These are phyloP conservation scores for Phainopepla nitens DNA, from an alignment of 2,113 vertebrate species.

Conservation along the genomic window DNA sequence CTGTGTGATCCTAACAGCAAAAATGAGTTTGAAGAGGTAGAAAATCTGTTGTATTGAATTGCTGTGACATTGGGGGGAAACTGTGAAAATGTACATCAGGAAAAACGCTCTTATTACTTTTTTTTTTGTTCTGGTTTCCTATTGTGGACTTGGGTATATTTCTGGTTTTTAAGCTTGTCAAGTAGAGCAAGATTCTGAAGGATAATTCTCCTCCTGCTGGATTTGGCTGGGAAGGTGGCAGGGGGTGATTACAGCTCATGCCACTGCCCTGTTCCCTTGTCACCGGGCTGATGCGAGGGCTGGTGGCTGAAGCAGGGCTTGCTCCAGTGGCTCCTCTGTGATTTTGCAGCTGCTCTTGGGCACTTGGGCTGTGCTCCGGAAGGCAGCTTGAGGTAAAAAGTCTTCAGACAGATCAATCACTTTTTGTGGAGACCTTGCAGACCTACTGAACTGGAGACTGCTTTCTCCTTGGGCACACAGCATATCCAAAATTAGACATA, in stretches of 20 bases:
- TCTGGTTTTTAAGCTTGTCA: background rate
- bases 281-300: background rate
- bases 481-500: fast-evolving
- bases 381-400: background rate
- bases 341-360: background rate
- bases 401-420: background rate
- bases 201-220: background rate
- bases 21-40: background rate
- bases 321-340: background rate
- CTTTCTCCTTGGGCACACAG: background rate
- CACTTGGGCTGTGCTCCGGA: background rate
- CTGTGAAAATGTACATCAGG: background rate
- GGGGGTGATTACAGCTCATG: background rate
- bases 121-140: background rate
- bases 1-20: background rate
- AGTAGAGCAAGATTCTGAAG: background rate
- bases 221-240: background rate
- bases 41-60: background rate
- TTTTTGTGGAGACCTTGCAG: background rate
- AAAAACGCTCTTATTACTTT: background rate
- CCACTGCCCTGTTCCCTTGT: background rate
- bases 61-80: background rate
- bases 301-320: background rate
- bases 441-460: background rate
- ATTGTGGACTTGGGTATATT: fast-evolving